Percentiles rank a stretch among this genome's conserved stretches.
Evolutionary conservation across 2,797 vertebrate species (phyloP).

Genomic region (Balearica regulorum): DNA sequence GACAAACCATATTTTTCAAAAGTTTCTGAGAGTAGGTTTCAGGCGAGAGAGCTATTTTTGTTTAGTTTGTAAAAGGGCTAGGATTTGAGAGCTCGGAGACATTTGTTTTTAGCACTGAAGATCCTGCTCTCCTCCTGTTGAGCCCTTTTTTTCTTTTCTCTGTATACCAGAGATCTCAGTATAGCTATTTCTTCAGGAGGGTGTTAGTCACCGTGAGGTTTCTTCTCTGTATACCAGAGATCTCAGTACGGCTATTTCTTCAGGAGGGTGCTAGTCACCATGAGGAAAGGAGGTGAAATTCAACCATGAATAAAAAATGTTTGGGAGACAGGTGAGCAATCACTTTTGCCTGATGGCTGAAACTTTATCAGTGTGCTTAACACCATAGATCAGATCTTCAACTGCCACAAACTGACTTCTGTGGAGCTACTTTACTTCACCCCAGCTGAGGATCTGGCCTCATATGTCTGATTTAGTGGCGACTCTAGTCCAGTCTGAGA

Average conservation of each 20-base stretch:
- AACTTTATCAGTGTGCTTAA: neutral
- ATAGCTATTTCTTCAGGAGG: neutral
- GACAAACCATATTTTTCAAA: constrained; percentile 58
- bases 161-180: neutral
- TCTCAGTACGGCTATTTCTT: neutral
- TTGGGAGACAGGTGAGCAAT: neutral
- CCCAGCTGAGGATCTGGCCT: neutral
- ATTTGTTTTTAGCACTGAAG: constrained; percentile 15
- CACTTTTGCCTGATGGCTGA: neutral
- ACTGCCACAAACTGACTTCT: neutral
- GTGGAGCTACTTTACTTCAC: neutral
- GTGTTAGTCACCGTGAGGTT: neutral
- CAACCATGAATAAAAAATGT: neutral
- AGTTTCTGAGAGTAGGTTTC: constrained; percentile 44
- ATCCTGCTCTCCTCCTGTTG: neutral
- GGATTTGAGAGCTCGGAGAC: constrained; percentile 32
- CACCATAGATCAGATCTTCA: neutral
- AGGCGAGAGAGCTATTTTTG: constrained; percentile 39
- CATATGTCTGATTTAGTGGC: neutral
- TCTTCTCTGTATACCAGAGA: neutral
- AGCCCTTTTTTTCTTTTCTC: neutral
- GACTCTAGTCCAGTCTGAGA: neutral
- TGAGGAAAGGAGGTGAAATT: neutral
- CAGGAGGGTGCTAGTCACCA: neutral
- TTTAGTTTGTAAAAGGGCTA: constrained; percentile 51